Conservation (phyloP, 2,797 vertebrate genomes). For the Halcyon badia region DNA sequence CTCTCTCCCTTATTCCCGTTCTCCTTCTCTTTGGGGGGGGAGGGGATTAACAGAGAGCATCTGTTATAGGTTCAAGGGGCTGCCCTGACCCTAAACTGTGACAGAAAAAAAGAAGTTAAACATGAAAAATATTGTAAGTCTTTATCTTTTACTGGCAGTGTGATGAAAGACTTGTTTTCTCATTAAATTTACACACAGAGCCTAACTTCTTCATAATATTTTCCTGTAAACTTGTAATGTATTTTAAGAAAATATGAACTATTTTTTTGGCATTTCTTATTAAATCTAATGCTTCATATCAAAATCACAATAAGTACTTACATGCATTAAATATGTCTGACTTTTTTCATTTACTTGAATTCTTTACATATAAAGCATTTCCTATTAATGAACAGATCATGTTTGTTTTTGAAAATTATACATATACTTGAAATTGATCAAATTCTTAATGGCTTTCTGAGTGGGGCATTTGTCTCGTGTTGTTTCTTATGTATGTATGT, state of each 20-base stretch:
- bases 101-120: background rate
- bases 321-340: background rate
- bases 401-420: background rate
- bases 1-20: too few species aligned
- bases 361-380: background rate
- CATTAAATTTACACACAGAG: background rate
- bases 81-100: too few species aligned
- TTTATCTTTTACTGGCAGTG: background rate
- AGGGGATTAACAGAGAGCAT: too few species aligned
- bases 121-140: background rate
- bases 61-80: too few species aligned
- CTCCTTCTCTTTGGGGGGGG: too few species aligned
- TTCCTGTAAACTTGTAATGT: background rate
- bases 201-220: background rate
- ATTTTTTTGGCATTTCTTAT: background rate
- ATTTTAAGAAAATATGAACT: background rate
- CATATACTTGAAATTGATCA: background rate
- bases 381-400: background rate
- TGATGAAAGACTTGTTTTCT: slow-evolving; percentile 35
- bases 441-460: background rate
- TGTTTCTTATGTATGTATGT: background rate
- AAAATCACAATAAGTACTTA: background rate
- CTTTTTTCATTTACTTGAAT: background rate
- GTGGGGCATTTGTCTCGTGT: background rate
- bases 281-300: background rate